Conservation (phyloP, 2,888 invertebrate species). For the Boloria selene region DNA sequence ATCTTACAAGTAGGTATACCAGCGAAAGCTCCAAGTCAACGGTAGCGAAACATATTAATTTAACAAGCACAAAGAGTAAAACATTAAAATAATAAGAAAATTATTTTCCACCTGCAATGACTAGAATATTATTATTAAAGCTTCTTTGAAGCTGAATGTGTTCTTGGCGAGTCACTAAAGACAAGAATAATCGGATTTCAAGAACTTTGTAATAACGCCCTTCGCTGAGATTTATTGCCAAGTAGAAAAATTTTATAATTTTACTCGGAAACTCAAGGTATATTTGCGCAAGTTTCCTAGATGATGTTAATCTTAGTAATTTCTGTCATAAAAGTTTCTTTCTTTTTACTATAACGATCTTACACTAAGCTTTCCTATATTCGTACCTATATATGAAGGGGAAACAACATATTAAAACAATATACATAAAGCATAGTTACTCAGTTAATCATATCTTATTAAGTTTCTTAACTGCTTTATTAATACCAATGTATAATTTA, state of each 20-base stretch:
- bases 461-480: too few species aligned
- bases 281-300: constrained; percentile 62
- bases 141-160: constrained; percentile 10
- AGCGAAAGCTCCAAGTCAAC: too few species aligned
- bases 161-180: constrained; percentile 15
- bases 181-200: constrained; percentile 54
- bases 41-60: too few species aligned
- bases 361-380: background rate
- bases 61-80: too few species aligned
- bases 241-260: constrained; percentile 67
- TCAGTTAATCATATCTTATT: too few species aligned
- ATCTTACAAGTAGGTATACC: too few species aligned
- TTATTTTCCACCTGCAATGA: background rate
- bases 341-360: background rate
- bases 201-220: constrained; percentile 71
- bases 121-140: background rate
- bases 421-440: too few species aligned
- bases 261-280: constrained; percentile 53
- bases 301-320: constrained; percentile 24
- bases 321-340: constrained; percentile 16
- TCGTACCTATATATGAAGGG: too few species aligned
- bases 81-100: too few species aligned
- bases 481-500: too few species aligned
- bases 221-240: constrained; percentile 73
- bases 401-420: too few species aligned